Evolutionary conservation across 2,888 invertebrate species (phyloP).

Genomic region (Podabrus alpinus): DNA sequence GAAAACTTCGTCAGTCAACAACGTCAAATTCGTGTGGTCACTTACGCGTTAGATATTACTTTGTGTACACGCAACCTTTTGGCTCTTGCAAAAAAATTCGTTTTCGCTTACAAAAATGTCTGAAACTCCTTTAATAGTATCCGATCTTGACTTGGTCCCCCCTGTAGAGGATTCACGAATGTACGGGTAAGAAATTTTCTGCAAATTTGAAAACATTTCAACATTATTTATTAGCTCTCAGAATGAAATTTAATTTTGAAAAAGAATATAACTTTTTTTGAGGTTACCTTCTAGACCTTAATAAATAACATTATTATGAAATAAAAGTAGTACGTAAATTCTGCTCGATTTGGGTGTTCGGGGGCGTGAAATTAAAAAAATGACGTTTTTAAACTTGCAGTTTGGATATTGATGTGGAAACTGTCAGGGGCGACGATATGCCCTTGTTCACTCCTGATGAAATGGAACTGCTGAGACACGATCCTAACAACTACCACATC

Average conservation of each 20-base stretch:
- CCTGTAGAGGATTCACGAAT: neutral
- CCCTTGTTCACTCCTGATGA: neutral
- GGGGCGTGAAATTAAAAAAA: neutral
- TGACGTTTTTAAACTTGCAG: neutral
- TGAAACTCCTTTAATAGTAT: constrained; percentile 28
- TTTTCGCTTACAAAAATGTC: constrained; percentile 17
- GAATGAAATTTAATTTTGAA: neutral
- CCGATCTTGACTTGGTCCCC: constrained; percentile 29
- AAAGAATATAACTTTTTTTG: neutral
- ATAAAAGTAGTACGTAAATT: too few relatives aligned
- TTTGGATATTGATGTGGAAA: neutral
- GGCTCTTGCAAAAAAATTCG: neutral
- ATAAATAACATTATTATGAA: too few relatives aligned
- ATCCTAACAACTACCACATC: neutral
- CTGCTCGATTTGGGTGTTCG: too few relatives aligned
- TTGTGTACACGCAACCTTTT: constrained; percentile 9
- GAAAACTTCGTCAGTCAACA: neutral
- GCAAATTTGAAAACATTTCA: neutral
- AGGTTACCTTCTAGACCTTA: too few relatives aligned
- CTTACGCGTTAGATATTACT: constrained; percentile 15
- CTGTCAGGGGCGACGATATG: neutral
- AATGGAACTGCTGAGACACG: neutral
- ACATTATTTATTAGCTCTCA: neutral
- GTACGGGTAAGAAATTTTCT: neutral
- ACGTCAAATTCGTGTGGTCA: neutral